Evolutionary conservation across 2,888 invertebrate species (phyloP), one percentile per base, ranked within the genome.

Genomic region (Stenodera caucasica): DNA sequence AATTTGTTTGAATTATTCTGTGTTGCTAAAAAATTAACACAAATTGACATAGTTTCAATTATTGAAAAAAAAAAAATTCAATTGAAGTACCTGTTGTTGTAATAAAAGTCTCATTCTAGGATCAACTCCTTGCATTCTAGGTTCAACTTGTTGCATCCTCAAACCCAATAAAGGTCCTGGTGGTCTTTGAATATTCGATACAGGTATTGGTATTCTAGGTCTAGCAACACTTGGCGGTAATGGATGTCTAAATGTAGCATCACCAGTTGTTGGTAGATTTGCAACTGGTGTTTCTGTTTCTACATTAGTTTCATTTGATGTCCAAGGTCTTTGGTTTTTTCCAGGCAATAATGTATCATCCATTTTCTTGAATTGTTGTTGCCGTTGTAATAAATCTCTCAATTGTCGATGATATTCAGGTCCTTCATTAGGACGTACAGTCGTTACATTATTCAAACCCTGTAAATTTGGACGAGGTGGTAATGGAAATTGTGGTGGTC

Each of bases 351-450:
- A 63, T 50, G 79, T 77, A 30, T 78, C 75, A 57, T 85, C 85
- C 66, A 85, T 77, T 69, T 87, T 85, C 70, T 86, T 86, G 63
- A 82, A 84, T 55, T 82, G 86, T 62, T 91, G 90, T 72, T 91
- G 91, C 53, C 91, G 82, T 76, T 93, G 92, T 57, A 94, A 82
- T 65, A 94, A 80, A 76, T 94, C 93, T 29, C 94, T 82, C 49
- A 94, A 82, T 74, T 95, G 94, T 4, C 90, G 83, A 73, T 90
- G 90, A 74, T 88, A 83, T 71, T 86, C 85, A 49, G 82, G 84
- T 57, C 82, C 83, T 53, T 81, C 63, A n/a, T 21, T 53, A 4
- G 55, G 23, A 8, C 66, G 77, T 59, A 40, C 71, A 56, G 7
- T 58, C 18, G 58, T 58, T 2, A 62, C 15, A 57, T 33, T 64